Evolutionary conservation across 2,797 vertebrate genomes (phyloP).

Genomic region (Atherinosoma microstoma): DNA sequence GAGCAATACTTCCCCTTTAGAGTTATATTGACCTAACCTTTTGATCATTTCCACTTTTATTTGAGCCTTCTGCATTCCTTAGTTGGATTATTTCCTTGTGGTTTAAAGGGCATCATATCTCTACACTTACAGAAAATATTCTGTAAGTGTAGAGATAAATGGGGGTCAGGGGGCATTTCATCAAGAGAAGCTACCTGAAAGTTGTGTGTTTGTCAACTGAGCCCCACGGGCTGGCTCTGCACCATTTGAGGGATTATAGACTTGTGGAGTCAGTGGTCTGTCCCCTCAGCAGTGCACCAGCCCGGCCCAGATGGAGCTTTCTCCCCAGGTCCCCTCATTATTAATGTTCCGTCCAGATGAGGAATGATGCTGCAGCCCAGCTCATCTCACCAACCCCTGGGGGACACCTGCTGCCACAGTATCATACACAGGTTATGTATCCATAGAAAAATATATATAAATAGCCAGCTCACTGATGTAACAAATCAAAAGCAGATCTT

Average conservation of each 20-base stretch:
- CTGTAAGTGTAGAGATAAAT: neutral
- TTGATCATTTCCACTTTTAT: slow-evolving; percentile 31
- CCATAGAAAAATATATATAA: slow-evolving; percentile 28
- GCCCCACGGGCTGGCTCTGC: slow-evolving; percentile 39
- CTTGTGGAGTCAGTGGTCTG: slow-evolving; percentile 84
- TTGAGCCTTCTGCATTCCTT: neutral
- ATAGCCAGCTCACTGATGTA: slow-evolving; percentile 28
- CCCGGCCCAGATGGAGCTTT: slow-evolving; percentile 87
- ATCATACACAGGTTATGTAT: slow-evolving; percentile 73
- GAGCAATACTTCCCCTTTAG: slow-evolving; percentile 11
- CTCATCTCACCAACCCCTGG: slow-evolving; percentile 84
- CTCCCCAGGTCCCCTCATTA: slow-evolving; percentile 86
- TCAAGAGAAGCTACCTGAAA: slow-evolving; percentile 36
- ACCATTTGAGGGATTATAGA: slow-evolving; percentile 81
- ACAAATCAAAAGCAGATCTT: slow-evolving; percentile 55
- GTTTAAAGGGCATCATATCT: slow-evolving; percentile 33
- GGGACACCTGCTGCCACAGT: slow-evolving; percentile 86
- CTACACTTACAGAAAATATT: slow-evolving; percentile 43
- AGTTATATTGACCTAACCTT: slow-evolving; percentile 16
- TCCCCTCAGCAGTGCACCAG: slow-evolving; percentile 74
- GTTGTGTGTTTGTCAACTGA: slow-evolving; percentile 44
- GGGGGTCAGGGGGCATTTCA: neutral
- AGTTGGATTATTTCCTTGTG: slow-evolving; percentile 33
- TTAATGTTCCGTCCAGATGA: slow-evolving; percentile 92
- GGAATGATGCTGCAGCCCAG: slow-evolving; percentile 84